These are phyloP conservation scores for Pantelozetes paolii DNA, from an alignment of 2,888 invertebrate species.

Conservation along the genomic window DNA sequence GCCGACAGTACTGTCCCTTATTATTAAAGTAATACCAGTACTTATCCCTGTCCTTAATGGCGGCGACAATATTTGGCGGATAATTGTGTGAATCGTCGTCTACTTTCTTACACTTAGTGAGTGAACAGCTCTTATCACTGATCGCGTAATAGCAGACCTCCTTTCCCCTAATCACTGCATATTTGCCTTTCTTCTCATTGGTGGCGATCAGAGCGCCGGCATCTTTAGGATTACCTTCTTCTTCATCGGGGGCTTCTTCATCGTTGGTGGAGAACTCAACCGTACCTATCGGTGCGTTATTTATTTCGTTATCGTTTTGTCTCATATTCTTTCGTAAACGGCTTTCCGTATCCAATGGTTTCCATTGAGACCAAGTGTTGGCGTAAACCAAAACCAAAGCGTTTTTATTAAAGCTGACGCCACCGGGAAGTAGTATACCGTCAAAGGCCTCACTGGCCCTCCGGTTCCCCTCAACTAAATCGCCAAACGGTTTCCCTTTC, in stretches of 20 bases:
- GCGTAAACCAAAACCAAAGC: not conserved
- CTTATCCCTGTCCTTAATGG: not conserved
- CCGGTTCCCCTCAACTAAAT: not conserved
- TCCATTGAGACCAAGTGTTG: constrained; percentile 15
- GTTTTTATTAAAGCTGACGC: not conserved
- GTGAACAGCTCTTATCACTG: not conserved
- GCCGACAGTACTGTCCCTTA: not conserved
- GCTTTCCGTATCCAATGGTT: not conserved
- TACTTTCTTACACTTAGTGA: not conserved
- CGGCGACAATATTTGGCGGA: not conserved
- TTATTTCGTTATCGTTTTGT: not conserved
- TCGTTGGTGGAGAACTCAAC: not conserved
- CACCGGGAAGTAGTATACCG: not conserved
- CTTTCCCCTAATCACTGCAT: not conserved
- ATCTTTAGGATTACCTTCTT: not conserved
- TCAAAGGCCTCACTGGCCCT: not conserved
- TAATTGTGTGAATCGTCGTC: not conserved
- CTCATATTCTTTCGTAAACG: not conserved
- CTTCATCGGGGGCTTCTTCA: not conserved
- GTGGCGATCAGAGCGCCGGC: not conserved
- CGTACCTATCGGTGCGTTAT: not conserved
- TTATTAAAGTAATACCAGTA: not conserved
- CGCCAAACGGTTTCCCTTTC: not conserved
- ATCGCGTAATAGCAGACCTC: not conserved
- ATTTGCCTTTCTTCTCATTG: not conserved